phyloP scores from a whole-genome alignment of 2,888 invertebrate species.

The Tigriopus californicus region DNA sequence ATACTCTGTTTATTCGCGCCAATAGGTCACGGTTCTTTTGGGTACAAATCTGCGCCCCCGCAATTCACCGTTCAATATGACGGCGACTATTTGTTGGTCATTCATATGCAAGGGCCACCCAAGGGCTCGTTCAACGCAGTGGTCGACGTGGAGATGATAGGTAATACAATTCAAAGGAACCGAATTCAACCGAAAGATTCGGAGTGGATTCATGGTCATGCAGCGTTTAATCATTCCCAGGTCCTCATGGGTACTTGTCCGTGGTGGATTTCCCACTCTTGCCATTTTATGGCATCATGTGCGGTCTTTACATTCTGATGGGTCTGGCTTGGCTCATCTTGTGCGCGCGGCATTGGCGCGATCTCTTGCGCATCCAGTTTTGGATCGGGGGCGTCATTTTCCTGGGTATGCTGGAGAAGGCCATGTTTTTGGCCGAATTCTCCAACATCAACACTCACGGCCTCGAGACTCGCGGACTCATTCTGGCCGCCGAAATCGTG shows the following conservation, averaged over 20 bases:
- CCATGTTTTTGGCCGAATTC: slow-evolving; percentile 77
- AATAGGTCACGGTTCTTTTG: too few species aligned
- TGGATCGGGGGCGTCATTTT: slow-evolving; percentile 87
- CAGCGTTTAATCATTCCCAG: slow-evolving; percentile 23
- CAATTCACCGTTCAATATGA: slow-evolving; percentile 41
- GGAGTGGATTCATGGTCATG: too few species aligned
- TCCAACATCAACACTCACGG: slow-evolving; percentile 52
- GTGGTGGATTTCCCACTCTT: slow-evolving; percentile 61
- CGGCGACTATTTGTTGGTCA: slow-evolving; percentile 47
- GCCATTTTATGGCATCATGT: slow-evolving; percentile 78
- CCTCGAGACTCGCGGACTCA: slow-evolving; percentile 43
- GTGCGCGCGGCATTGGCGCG: slow-evolving; percentile 71
- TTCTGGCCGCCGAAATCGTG: slow-evolving; percentile 70
- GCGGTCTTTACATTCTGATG: slow-evolving; percentile 60
- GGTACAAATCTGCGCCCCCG: slow-evolving; percentile 28
- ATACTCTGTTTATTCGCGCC: slow-evolving; percentile 16
- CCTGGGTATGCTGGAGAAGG: slow-evolving; percentile 38
- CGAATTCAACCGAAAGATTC: too few species aligned
- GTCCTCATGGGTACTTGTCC: slow-evolving; percentile 60
- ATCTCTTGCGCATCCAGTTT: slow-evolving; percentile 75
- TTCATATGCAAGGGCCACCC: slow-evolving; percentile 31
- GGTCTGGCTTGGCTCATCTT: slow-evolving; percentile 63
- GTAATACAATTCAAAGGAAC: too few species aligned
- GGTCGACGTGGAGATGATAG: slow-evolving; percentile 48
- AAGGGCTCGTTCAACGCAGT: slow-evolving; percentile 35